These are phyloP conservation scores for Crenuchus spilurus DNA, from an alignment of 2,797 vertebrate genomes.

Conservation along the genomic window DNA sequence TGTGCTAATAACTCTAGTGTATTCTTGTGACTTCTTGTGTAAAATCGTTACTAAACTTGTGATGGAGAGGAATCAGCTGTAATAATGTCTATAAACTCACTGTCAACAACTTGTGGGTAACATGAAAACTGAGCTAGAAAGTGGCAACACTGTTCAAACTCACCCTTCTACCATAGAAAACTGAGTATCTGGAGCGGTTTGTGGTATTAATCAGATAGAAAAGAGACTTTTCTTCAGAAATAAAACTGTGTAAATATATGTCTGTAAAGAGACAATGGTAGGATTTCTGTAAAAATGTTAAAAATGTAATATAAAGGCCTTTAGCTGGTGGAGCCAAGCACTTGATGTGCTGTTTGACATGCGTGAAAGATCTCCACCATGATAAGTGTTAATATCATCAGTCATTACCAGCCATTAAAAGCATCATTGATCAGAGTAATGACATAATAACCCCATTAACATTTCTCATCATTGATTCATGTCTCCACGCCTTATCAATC, in stretches of 20 bases:
- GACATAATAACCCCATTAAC: conserved; percentile 52
- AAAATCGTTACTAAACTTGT: no score
- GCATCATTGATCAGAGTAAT: conserved; percentile 51
- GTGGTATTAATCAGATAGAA: not conserved
- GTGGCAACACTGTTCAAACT: not conserved
- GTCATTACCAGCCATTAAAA: conserved; percentile 50
- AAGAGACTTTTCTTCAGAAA: not conserved
- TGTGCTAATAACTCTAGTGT: no score
- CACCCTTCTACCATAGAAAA: no score
- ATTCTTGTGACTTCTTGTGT: no score
- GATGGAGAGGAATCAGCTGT: not conserved
- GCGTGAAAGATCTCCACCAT: conserved; percentile 13
- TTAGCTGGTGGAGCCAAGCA: not conserved
- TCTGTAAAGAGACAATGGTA: not conserved
- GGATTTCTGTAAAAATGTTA: no score
- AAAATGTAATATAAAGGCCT: not conserved
- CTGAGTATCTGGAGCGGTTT: no score
- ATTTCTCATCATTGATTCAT: conserved; percentile 55
- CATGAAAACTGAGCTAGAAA: no score
- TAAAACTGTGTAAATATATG: not conserved
- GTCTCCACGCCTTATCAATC: conserved; percentile 55
- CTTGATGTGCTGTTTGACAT: conserved; percentile 17
- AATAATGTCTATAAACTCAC: no score
- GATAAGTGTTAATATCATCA: conserved; percentile 43
- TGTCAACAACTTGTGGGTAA: no score